Evolutionary conservation across 2,113 vertebrate genomes (phyloP), one percentile per base, ranked within the genome.

Genomic region (Colaptes auratus): DNA sequence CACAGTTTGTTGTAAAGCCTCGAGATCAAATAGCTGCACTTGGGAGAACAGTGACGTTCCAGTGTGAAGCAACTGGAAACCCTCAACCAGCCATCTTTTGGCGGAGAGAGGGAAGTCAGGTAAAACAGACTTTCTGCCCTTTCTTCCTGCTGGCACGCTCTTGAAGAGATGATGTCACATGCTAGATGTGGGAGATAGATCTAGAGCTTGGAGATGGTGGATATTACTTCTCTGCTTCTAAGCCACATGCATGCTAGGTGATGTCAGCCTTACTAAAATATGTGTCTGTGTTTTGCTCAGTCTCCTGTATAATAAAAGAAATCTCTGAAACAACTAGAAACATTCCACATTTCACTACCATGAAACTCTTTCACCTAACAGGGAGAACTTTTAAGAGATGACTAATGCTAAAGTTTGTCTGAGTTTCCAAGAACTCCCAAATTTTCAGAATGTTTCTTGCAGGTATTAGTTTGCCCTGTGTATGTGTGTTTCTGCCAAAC

Each of bases 81-180:
- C 99, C 99, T 77, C 99, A 99, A 89, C 99, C 99, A 59, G 99
- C 99, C 93, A 99, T 99, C 96, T 99, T 99, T 97, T 99, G 99
- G 99, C 96, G 99, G 93, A 98, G 99, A 89, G 99, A 99, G 87
- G 99, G 99, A 86, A 99, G 99, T 96, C 99, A 99, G 99, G 99
- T 99, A 98, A 97, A 96, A 42, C 14, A 82, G 42, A 59, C 25
- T 10, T 65, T 89, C 76, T 69, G 23, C 78, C 70, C 9, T 25
- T 82, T 72, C 78, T 67, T 72, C 78, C 67, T 74, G 55, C 20
- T 80, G 33, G 6, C 28, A 81, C 13, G 52, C 94, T 67, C 69
- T 67, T 80, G 19, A 79, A 50, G 27, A 63, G 36, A 33, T 76
- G 4, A 23, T 75, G 50, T 67, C 53, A 56, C 11, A 4, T 20